Conservation (phyloP, 2,113 vertebrate species). For the Melanerpes formicivorus region DNA sequence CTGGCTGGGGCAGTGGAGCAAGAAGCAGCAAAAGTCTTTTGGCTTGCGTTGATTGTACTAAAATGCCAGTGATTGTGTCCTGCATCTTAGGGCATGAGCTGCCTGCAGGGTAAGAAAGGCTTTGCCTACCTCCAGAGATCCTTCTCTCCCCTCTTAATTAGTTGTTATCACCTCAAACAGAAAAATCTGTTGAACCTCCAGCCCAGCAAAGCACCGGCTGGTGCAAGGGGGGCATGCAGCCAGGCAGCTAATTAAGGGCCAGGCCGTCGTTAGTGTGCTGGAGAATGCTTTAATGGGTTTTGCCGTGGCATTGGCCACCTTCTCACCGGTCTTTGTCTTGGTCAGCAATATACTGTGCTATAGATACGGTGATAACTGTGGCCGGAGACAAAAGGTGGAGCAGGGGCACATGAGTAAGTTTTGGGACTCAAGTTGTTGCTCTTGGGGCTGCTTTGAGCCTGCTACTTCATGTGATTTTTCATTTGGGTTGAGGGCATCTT, state of each 20-base stretch:
- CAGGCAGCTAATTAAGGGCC: not conserved
- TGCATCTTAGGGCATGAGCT: fast-evolving
- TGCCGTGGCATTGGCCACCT: not conserved
- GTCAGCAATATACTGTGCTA: not conserved
- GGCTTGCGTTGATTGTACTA: not conserved
- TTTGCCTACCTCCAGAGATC: not conserved
- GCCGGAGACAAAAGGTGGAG: not conserved
- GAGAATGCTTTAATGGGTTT: fast-evolving
- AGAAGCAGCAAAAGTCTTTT: not conserved
- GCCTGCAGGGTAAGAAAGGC: not conserved
- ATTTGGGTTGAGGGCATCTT: not conserved
- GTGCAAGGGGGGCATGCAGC: not conserved
- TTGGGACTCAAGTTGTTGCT: not conserved
- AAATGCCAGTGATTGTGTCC: not conserved
- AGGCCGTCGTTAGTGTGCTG: not conserved
- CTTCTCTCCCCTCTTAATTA: not conserved
- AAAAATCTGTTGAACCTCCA: not conserved
- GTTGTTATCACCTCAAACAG: not conserved
- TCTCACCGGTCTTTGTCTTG: not conserved
- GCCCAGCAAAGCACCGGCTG: not conserved
- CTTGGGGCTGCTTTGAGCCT: not conserved
- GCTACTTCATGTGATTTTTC: not conserved
- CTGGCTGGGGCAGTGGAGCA: not conserved
- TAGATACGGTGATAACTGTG: not conserved
- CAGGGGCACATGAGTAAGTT: not conserved